Conservation (phyloP, 2,113 vertebrate species). For the Mandrillus leucophaeus region DNA sequence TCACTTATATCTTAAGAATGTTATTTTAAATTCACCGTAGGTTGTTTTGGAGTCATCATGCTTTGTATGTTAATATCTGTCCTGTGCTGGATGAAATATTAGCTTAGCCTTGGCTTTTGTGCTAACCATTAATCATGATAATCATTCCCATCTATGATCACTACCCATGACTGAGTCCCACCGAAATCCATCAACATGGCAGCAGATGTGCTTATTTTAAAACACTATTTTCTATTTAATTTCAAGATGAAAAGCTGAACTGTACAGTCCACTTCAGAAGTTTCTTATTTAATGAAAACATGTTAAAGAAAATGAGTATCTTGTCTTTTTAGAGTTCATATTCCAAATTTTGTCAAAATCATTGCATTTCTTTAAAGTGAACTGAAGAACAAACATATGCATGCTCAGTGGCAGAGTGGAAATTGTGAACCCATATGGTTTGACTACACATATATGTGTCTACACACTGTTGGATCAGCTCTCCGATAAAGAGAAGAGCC, state of each 20-base stretch:
- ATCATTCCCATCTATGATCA: background rate
- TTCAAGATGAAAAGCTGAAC: background rate
- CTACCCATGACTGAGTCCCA: background rate
- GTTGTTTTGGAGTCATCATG: background rate
- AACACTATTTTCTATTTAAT: background rate
- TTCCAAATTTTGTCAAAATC: background rate
- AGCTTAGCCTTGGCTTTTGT: background rate
- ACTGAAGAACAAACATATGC: background rate
- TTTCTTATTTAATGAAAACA: background rate
- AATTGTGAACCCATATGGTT: background rate
- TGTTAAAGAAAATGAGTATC: background rate
- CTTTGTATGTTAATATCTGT: background rate
- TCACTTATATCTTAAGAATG: background rate
- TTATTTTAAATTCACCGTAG: background rate
- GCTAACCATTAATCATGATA: background rate
- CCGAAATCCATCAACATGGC: background rate
- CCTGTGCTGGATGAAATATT: background rate
- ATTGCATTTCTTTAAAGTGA: background rate
- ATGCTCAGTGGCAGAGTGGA: background rate
- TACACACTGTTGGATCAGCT: accelerated
- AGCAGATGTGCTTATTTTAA: background rate
- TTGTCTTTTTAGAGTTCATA: background rate
- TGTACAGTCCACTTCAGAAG: background rate
- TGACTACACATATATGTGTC: accelerated
- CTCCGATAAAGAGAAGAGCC: accelerated